phyloP scores from a whole-genome alignment of 2,797 vertebrate species.

The Melanotaenia maccullochi region DNA sequence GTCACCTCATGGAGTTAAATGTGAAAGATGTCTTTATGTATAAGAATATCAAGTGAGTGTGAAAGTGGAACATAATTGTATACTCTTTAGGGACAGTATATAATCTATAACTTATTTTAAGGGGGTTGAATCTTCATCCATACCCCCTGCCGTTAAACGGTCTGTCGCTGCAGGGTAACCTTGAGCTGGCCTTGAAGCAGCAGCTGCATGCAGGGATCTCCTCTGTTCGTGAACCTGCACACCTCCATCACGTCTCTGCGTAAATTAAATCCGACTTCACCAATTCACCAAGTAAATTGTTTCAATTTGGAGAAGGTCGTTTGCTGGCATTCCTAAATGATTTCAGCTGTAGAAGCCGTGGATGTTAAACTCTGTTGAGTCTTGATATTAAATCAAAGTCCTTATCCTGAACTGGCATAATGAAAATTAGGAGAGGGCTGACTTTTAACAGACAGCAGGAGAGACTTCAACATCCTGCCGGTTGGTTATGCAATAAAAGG shows the following conservation, averaged over 20 bases:
- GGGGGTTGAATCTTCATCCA: not conserved
- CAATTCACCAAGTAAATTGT: slow-evolving; percentile 46
- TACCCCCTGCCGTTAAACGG: slow-evolving; percentile 6
- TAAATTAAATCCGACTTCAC: slow-evolving; percentile 27
- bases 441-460: slow-evolving; percentile 18
- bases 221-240: slow-evolving; percentile 4
- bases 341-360: slow-evolving; percentile 14
- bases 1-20: slow-evolving; percentile 24
- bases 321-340: slow-evolving; percentile 15
- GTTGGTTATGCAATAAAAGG: slow-evolving; percentile 61
- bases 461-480: slow-evolving; percentile 3
- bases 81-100: slow-evolving; percentile 5
- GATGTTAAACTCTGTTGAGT: slow-evolving; percentile 23
- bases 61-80: slow-evolving; percentile 27
- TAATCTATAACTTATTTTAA: slow-evolving; percentile 34
- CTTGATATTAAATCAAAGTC: slow-evolving; percentile 28
- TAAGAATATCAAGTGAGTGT: not conserved
- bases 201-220: slow-evolving; percentile 20
- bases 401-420: slow-evolving; percentile 11
- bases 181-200: slow-evolving; percentile 66
- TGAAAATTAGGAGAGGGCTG: not conserved
- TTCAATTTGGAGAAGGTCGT: slow-evolving; percentile 45
- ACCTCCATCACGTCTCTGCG: slow-evolving; percentile 19
- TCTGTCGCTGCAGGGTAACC: slow-evolving; percentile 54
- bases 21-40: slow-evolving; percentile 4